These are phyloP conservation scores for Nemurella pictetii DNA, from an alignment of 2,888 invertebrate species.

Conservation along the genomic window DNA sequence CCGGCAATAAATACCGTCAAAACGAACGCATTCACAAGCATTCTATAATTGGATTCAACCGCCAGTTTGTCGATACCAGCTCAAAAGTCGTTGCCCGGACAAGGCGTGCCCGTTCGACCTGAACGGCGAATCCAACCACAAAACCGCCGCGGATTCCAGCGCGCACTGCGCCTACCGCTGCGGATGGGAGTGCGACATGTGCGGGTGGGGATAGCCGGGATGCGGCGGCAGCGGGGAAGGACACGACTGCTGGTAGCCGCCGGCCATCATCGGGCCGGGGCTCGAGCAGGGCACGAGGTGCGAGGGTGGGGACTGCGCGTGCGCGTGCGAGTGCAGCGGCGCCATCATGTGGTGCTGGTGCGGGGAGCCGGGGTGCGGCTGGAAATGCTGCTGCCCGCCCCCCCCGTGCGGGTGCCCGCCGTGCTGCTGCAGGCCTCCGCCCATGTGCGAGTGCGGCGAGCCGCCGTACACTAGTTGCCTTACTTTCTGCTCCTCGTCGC, in stretches of 20 bases:
- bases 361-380: slow-evolving; percentile 55
- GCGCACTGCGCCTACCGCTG: slow-evolving; percentile 67
- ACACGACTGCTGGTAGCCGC: slow-evolving; percentile 54
- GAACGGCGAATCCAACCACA: neutral
- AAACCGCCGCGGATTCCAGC: neutral
- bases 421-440: slow-evolving; percentile 37
- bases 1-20: too few relatives aligned
- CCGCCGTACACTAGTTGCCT: slow-evolving; percentile 88
- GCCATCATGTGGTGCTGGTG: slow-evolving; percentile 63
- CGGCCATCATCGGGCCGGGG: slow-evolving; percentile 74
- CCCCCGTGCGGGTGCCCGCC: slow-evolving; percentile 44
- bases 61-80: neutral
- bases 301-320: slow-evolving; percentile 56
- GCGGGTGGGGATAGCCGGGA: slow-evolving; percentile 63
- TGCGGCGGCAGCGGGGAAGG: slow-evolving; percentile 71
- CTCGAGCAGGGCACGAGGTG: slow-evolving; percentile 63
- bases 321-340: slow-evolving; percentile 67
- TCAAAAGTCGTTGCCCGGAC: neutral
- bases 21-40: neutral
- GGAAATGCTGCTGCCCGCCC: slow-evolving; percentile 54
- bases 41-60: neutral
- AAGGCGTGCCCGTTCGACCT: neutral
- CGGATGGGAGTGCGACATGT: slow-evolving; percentile 73
- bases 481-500: slow-evolving; percentile 96
- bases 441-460: slow-evolving; percentile 55